These are phyloP conservation scores for Gobiocypris rarus DNA, from an alignment of 2,113 vertebrate genomes.

Conservation along the genomic window DNA sequence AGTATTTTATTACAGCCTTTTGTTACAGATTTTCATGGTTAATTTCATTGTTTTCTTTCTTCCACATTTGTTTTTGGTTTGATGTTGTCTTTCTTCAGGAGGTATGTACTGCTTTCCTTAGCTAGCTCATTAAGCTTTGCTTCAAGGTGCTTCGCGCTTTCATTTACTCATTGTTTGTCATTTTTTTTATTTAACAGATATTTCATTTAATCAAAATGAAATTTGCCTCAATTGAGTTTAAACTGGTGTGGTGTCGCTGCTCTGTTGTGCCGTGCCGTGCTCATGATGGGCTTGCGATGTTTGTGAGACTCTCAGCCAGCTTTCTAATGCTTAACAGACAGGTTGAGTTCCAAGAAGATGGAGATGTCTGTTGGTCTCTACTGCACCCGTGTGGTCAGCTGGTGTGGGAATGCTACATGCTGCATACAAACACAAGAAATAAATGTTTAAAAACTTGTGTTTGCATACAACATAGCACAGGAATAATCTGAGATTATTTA, in stretches of 20 bases:
- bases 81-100: slow-evolving; percentile 93
- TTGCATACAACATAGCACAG: not conserved
- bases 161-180: slow-evolving; percentile 24
- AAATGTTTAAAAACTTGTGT: not conserved
- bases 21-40: slow-evolving; percentile 64
- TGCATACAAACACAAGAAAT: not conserved
- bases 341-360: no score
- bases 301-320: slow-evolving; percentile 13
- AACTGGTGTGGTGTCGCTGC: not conserved
- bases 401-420: not conserved
- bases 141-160: slow-evolving; percentile 70
- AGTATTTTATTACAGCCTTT: slow-evolving; percentile 18
- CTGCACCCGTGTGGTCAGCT: slow-evolving; percentile 15
- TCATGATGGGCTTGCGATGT: slow-evolving; percentile 24
- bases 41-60: slow-evolving; percentile 83
- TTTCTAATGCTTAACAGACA: not conserved
- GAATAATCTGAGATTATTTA: not conserved
- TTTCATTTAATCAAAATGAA: slow-evolving; percentile 49
- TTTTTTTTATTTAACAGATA: slow-evolving; percentile 23
- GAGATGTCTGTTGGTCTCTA: not conserved
- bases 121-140: slow-evolving; percentile 73
- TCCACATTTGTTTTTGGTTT: slow-evolving; percentile 73
- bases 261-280: slow-evolving; percentile 16
- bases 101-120: slow-evolving; percentile 84
- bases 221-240: not conserved